Evolutionary conservation across 2,113 vertebrate genomes (phyloP).

Genomic region (Alexandromys fortis): DNA sequence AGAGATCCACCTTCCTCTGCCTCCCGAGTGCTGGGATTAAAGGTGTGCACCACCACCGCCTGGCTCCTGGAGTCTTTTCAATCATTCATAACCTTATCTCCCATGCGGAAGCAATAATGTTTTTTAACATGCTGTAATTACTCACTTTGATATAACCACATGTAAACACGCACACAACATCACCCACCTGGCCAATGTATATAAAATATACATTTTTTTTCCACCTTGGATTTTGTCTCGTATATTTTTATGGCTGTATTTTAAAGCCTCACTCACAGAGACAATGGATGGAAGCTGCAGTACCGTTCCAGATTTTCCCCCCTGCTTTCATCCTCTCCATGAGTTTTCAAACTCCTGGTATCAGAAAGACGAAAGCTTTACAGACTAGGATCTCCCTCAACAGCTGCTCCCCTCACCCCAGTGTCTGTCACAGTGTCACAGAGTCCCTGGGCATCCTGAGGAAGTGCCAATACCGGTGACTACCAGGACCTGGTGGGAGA

Average conservation of each 20-base stretch:
- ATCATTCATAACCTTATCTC: slow-evolving; percentile 57
- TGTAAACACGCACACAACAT: slow-evolving; percentile 32
- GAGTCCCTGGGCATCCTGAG: background rate
- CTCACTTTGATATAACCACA: slow-evolving; percentile 68
- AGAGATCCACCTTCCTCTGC: background rate
- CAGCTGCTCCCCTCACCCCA: background rate
- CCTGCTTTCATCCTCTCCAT: slow-evolving; percentile 23
- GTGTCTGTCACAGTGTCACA: background rate
- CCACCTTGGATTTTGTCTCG: background rate
- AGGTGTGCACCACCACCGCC: background rate
- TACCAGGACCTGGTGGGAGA: background rate
- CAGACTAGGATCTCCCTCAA: background rate
- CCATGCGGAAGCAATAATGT: slow-evolving; percentile 71
- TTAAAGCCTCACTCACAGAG: slow-evolving; percentile 1
- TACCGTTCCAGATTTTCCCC: background rate
- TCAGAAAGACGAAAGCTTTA: background rate
- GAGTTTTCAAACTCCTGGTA: slow-evolving; percentile 30
- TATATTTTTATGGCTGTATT: slow-evolving; percentile 44
- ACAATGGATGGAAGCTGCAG: slow-evolving; percentile 48
- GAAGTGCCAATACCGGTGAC: background rate
- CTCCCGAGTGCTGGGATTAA: background rate
- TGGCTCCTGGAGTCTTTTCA: slow-evolving; percentile 41
- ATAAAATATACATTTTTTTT: background rate
- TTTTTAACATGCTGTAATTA: slow-evolving; percentile 61
- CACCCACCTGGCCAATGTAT: slow-evolving; percentile 66